A percentile compares a stretch with the other conserved stretches of the same genome.
Evolutionary conservation across 2,113 vertebrate genomes (phyloP).

Genomic region (Archilochus colubris): DNA sequence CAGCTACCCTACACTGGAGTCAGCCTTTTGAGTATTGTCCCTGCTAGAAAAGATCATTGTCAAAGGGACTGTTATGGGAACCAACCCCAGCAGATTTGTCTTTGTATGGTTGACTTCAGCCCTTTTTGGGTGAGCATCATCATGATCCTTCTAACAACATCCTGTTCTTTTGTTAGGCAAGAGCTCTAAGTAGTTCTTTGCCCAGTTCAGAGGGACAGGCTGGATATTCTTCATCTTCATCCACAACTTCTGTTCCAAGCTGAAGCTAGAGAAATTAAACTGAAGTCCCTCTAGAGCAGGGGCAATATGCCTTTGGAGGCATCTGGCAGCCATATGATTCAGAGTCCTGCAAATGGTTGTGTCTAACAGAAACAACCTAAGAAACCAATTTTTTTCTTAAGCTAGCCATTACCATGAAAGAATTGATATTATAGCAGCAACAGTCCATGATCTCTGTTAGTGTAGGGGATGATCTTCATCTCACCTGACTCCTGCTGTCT

Average conservation of each 20-base stretch:
- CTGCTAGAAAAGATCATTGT: not conserved
- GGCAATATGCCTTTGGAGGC: not conserved
- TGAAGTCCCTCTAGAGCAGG: not conserved
- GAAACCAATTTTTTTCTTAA: not conserved
- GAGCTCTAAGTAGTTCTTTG: not conserved
- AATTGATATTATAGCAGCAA: not conserved
- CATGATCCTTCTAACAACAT: not conserved
- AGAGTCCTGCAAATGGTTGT: not conserved
- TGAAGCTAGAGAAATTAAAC: not conserved
- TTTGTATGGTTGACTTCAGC: not conserved
- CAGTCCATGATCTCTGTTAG: not conserved
- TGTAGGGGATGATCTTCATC: fast-evolving
- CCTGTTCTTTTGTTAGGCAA: not conserved
- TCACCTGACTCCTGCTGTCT: not conserved
- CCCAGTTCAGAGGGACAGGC: not conserved
- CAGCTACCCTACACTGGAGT: not conserved
- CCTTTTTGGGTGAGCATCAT: not conserved
- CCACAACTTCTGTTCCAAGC: not conserved
- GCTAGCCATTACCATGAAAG: not conserved
- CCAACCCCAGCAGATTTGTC: not conserved
- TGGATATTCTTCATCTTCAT: not conserved
- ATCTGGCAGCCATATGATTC: not conserved
- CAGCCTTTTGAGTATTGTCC: not conserved
- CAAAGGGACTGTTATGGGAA: not conserved
- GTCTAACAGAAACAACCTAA: not conserved